Base-by-base conservation (phyloP, 1,140 invertebrate species). In the Luehdorfia chinensis region DNA sequence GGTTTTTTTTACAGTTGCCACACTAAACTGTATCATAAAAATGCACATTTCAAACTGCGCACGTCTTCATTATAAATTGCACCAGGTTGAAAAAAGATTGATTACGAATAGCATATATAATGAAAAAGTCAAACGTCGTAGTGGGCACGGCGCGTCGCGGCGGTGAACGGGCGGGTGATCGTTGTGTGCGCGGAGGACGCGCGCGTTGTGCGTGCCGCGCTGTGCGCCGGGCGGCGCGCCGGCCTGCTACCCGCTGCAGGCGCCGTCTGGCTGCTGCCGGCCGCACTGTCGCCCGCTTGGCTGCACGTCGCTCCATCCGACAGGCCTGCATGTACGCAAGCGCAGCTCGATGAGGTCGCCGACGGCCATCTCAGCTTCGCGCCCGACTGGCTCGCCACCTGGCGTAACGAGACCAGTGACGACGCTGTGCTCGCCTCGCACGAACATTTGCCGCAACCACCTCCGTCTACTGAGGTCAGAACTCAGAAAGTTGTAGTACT, bases 101-200 rank as follows among this genome's bases (percentile, higher is more conserved):
- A 8, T n/a, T 6, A 9, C 11, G 19, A n/a, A n/a, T n/a, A n/a
- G n/a, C n/a, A n/a, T n/a, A n/a, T n/a, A n/a, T n/a, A n/a, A n/a
- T n/a, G n/a, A n/a, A n/a, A n/a, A n/a, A n/a, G n/a, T n/a, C n/a
- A n/a, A n/a, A n/a, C n/a, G 32, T 30, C 8, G 2, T 50, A 69
- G 74, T 77, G 68, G 71, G 71, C 71, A 14, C 31, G 33, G 19
- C 68, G 69, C 5, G 65, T 56, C 13, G 66, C 53, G 8, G 46
- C 50, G 2, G 52, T 32, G 11, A 44, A 56, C 23, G 67, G 50
- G 5, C 64, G 64, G 7, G 50, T 79, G 14, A 13, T 79, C 15
- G 56, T 60, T 34, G 47, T 75, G 39, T 56, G 53, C 27, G 61
- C 61, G 31, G 72, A 78, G 47, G 77, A 78, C 47, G 70, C 68